Conservation (phyloP, 2,888 invertebrate species). For the Latrodectus hesperus region DNA sequence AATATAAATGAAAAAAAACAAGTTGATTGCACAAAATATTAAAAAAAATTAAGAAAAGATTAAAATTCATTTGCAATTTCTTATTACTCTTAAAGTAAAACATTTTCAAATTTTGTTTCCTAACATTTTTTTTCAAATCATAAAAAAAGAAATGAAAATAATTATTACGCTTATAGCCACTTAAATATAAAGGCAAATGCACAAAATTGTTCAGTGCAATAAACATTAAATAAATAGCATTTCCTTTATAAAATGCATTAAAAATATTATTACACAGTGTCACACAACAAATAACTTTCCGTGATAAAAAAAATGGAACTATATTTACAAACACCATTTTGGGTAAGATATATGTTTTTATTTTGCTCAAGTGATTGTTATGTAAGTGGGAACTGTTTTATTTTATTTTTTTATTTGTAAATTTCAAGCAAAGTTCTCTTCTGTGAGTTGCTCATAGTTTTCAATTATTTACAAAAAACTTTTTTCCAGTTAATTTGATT, state of each 20-base stretch:
- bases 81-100: background rate
- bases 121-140: background rate
- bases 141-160: background rate
- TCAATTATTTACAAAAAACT: no score
- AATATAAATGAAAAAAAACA: background rate
- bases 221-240: constrained; percentile 11
- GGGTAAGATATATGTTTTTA: background rate
- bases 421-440: no score
- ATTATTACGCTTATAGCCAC: background rate
- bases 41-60: no score
- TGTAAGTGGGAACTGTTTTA: background rate
- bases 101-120: background rate
- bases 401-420: no score
- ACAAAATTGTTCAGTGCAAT: constrained; percentile 5
- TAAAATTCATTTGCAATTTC: background rate
- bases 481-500: no score
- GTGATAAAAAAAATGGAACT: constrained; percentile 30
- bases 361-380: constrained; percentile 14
- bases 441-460: no score
- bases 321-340: constrained; percentile 49
- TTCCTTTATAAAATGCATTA: background rate
- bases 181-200: background rate
- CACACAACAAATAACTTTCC: constrained; percentile 45
- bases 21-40: background rate
- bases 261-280: background rate